These are phyloP conservation scores for Aphaenogaster floridana DNA, from an alignment of 1,140 invertebrate species.

Conservation along the genomic window DNA sequence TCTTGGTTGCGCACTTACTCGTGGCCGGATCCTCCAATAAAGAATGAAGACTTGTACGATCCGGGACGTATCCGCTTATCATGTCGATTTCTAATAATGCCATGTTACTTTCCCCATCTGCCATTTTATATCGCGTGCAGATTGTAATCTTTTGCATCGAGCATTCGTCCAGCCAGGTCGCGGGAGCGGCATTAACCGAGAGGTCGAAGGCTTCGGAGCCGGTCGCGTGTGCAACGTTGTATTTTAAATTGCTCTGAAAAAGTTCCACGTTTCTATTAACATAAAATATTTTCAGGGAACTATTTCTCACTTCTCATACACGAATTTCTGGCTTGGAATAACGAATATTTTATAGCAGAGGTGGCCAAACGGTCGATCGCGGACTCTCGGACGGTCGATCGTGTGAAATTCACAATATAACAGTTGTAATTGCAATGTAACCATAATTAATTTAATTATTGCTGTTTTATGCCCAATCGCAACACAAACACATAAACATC, in stretches of 20 bases:
- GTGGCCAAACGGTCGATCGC: too few relatives aligned
- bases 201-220: slow-evolving; percentile 86
- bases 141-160: slow-evolving; percentile 82
- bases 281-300: not conserved
- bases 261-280: not conserved
- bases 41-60: slow-evolving; percentile 86
- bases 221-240: slow-evolving; percentile 85
- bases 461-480: too few relatives aligned
- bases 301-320: not conserved
- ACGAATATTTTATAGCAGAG: not conserved
- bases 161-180: slow-evolving; percentile 81
- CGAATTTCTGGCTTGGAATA: not conserved
- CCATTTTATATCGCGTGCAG: slow-evolving; percentile 84
- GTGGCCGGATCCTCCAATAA: slow-evolving; percentile 84
- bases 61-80: slow-evolving; percentile 89
- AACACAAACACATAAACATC: too few relatives aligned
- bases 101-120: slow-evolving; percentile 88
- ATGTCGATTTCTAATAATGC: slow-evolving; percentile 89
- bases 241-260: slow-evolving; percentile 86
- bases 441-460: too few relatives aligned
- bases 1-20: slow-evolving; percentile 78
- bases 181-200: slow-evolving; percentile 77
- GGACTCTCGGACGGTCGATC: too few relatives aligned
- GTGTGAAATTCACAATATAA: too few relatives aligned
- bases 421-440: too few relatives aligned